Evolutionary conservation across 2,888 invertebrate genomes (phyloP), one percentile per base, ranked within the genome.

Genomic region (Phyto melanocephala): DNA sequence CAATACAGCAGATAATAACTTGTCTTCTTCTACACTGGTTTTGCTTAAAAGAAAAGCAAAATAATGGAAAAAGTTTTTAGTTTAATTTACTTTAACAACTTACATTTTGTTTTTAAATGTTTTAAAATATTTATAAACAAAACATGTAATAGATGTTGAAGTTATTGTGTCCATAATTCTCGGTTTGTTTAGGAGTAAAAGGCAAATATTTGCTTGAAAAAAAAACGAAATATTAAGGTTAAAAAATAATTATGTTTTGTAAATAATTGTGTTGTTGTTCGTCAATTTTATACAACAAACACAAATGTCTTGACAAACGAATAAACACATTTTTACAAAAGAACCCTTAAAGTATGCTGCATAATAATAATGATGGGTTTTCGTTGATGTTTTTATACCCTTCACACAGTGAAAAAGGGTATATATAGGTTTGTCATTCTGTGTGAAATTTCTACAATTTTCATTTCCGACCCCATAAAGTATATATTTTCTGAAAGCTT

Each of bases 1-100:
- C n/a, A n/a, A n/a, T n/a, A n/a, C n/a, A n/a, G n/a, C n/a, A n/a
- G n/a, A n/a, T n/a, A n/a, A n/a, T n/a, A n/a, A n/a, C n/a, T n/a
- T n/a, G n/a, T n/a, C n/a, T n/a, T n/a, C n/a, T n/a, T n/a, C n/a
- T n/a, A n/a, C n/a, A n/a, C n/a, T n/a, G n/a, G n/a, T n/a, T n/a
- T n/a, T n/a, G n/a, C n/a, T n/a, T n/a, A n/a, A n/a, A 1, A 15
- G 15, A 50, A 17, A 52, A 52, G 22, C 11, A 24, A 24, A n/a
- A n/a, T 33, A 72, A 72, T 72, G 52, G 52, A 17, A 72, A 72
- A 72, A 72, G 52, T 62, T 72, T 62, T 40, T 40, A 37, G 10
- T 50, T 40, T 42, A 62, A 62, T 54, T 52, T 40, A 62, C 54
- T 52, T 72, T 17, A 42, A 54, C 62, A n/a, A n/a, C n/a, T n/a